Base-by-base conservation (phyloP, 1,140 invertebrate species). In the Bombus fervidus region DNA sequence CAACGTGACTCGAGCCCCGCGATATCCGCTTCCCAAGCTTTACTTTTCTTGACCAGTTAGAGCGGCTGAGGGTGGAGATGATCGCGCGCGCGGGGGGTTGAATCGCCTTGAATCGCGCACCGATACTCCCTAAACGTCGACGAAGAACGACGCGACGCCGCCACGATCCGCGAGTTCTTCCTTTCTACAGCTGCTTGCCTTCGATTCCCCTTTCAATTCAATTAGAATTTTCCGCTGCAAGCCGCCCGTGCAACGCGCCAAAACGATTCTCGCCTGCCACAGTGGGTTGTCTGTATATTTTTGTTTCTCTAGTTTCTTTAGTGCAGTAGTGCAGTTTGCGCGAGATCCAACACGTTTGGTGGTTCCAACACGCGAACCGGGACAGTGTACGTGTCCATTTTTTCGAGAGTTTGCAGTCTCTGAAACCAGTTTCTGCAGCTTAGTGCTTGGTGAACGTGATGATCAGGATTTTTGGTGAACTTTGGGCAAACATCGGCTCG, bases 71-170 rank as follows among this genome's bases (percentile, higher is more conserved):
- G 89, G 66, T 85, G 78, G 64, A 85, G 89, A 86, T 87, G 86
- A 90, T 88, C 89, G 80, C 88, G 80, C 41, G 82, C 57, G 75
- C 37, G 75, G 86, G 85, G 73, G 81, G 72, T 87, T 85, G 89
- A 91, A 90, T 90, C 83, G 83, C 77, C 86, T 87, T 81, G 89
- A 86, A 87, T 90, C 83, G 89, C 83, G 89, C 82, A 88, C 89
- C 89, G 89, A 91, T 91, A 91, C 90, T 90, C 87, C 89, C 89
- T 84, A 84, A 90, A 90, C 75, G 74, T 37, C 74, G 53, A 66
- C 87, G 76, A 41, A 76, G 66, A 66, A 69, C 71, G 76, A 78
- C 83, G 72, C 13, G 31, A 62, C 43, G 71, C n/a, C 31, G 69
- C 41, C 28, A 9, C 68, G 66, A 13, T 64, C 34, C 28, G 15